Percentiles rank a stretch among this genome's conserved stretches.
These are phyloP conservation scores for Hystrix brachyura DNA, from an alignment of 2,113 vertebrate genomes.

Conservation along the genomic window DNA sequence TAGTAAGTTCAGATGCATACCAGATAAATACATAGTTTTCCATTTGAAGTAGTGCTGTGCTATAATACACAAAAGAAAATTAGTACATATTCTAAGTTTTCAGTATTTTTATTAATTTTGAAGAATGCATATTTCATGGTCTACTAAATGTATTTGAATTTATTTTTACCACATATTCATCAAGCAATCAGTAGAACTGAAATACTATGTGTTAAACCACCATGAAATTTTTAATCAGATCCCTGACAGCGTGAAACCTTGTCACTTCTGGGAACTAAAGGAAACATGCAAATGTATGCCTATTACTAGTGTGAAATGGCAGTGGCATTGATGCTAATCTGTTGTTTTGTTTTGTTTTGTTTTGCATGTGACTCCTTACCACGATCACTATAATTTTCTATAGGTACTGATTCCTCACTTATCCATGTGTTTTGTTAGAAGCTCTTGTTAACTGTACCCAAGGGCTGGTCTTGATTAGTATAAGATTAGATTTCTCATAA, in stretches of 20 bases:
- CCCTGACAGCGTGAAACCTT: neutral
- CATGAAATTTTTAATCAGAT: neutral
- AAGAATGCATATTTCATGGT: neutral
- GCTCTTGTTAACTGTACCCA: neutral
- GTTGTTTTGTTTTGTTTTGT: too few species aligned
- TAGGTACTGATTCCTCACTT: neutral
- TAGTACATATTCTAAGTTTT: neutral
- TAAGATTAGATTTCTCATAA: neutral
- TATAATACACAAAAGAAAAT: neutral
- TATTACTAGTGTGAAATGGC: neutral
- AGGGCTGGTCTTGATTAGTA: fast-evolving
- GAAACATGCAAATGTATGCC: neutral
- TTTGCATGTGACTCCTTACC: neutral
- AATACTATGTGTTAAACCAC: neutral
- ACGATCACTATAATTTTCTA: neutral
- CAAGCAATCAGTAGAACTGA: neutral
- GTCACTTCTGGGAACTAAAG: neutral
- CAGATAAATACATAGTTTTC: neutral
- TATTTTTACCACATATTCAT: neutral
- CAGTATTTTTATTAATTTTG: neutral
- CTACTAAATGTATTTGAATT: neutral
- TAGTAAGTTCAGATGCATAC: neutral
- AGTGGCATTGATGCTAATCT: neutral
- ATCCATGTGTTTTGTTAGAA: neutral
- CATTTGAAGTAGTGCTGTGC: neutral